These are phyloP conservation scores for Sylvia borin DNA, from an alignment of 2,797 vertebrate species.

Conservation along the genomic window DNA sequence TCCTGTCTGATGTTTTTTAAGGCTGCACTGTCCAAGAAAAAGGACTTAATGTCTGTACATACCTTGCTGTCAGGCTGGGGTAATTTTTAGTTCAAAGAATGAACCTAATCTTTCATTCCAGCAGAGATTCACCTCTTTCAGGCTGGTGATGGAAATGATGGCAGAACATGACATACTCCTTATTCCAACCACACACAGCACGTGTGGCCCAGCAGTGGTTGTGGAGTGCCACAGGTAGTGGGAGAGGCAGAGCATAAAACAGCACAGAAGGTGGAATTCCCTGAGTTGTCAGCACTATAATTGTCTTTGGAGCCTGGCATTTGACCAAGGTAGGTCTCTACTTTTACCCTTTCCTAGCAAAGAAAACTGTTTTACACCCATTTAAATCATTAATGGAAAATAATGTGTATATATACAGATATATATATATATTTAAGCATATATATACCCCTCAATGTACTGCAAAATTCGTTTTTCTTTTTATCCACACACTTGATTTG, in stretches of 20 bases:
- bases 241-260: not conserved
- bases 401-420: accelerated
- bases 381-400: not conserved
- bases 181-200: not conserved
- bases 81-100: not conserved
- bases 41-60: not conserved
- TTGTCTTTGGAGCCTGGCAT: not conserved
- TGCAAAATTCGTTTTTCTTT: not conserved
- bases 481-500: not conserved
- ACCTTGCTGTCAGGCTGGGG: not conserved
- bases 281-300: not conserved
- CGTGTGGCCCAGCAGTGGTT: not conserved
- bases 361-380: not conserved
- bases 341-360: not conserved
- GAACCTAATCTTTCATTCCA: not conserved
- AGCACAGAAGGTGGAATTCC: not conserved
- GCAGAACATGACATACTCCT: not conserved
- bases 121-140: not conserved
- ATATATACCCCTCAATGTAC: not conserved
- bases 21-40: not conserved
- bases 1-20: not conserved
- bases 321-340: not conserved
- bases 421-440: not conserved
- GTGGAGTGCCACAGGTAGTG: not conserved
- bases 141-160: not conserved